Conservation (phyloP, 64 coral and sea anemone species). For the Exaiptasia diaphana region DNA sequence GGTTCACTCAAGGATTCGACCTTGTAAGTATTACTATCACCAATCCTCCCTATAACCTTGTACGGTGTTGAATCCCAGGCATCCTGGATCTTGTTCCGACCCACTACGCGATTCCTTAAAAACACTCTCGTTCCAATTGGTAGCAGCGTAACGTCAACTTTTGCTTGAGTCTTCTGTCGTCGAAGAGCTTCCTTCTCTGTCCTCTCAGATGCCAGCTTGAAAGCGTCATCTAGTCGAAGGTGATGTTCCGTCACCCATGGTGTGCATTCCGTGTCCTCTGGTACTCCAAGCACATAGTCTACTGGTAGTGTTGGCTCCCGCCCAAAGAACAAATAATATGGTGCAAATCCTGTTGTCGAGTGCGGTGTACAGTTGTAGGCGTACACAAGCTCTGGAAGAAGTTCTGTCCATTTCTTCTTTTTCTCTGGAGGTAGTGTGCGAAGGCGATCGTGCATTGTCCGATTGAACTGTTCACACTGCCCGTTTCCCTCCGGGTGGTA, state of each 20-base stretch:
- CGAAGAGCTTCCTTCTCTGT: constrained; percentile 30
- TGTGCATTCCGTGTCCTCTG: neutral
- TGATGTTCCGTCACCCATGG: constrained; percentile 51
- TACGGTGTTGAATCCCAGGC: neutral
- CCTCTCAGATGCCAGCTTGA: constrained; percentile 33
- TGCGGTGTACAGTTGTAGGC: constrained; percentile 50
- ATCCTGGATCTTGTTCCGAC: constrained; percentile 22
- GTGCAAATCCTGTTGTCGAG: constrained; percentile 29
- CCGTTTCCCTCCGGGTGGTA: constrained; percentile 37
- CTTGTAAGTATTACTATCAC: neutral
- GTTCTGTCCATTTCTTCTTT: constrained; percentile 39
- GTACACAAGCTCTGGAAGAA: constrained; percentile 29
- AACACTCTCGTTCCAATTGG: neutral
- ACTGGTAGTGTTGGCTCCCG: constrained; percentile 35
- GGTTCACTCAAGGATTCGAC: neutral
- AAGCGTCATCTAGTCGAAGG: constrained; percentile 32
- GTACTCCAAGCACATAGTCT: constrained; percentile 12
- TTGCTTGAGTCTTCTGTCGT: neutral
- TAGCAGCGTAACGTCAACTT: neutral
- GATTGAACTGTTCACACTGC: constrained; percentile 22
- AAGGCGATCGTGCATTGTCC: constrained; percentile 33
- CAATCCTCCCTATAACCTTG: neutral
- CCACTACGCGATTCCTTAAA: neutral
- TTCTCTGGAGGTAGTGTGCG: neutral
- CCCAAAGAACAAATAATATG: constrained; percentile 44